Evolutionary conservation across 2,888 invertebrate genomes (phyloP).

Genomic region (Tanaodytes sp.): DNA sequence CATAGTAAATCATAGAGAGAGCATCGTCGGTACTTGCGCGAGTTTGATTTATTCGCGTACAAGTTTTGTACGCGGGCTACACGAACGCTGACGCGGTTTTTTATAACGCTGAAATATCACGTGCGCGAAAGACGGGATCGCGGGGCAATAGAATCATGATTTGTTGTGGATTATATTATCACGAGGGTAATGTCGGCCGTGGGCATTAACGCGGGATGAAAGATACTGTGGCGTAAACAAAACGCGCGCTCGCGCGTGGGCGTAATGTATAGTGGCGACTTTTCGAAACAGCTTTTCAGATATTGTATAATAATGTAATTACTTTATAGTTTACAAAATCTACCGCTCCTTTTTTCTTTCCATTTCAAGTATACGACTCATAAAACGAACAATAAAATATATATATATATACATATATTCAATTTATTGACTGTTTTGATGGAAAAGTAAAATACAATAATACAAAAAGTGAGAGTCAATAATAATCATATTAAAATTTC

Average conservation of each 20-base stretch:
- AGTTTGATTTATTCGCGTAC: slow-evolving; percentile 16
- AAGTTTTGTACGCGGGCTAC: slow-evolving; percentile 9
- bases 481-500: slow-evolving; percentile 6
- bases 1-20: slow-evolving; percentile 16
- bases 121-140: too few relatives aligned
- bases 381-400: slow-evolving; percentile 37
- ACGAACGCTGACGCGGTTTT: too few relatives aligned
- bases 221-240: slow-evolving; percentile 16
- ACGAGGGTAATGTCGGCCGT: slow-evolving; percentile 31
- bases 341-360: slow-evolving; percentile 9
- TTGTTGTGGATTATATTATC: slow-evolving; percentile 48
- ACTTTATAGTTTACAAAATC: slow-evolving; percentile 38
- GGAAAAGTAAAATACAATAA: slow-evolving; percentile 21
- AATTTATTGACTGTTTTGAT: slow-evolving; percentile 20
- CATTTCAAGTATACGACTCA: slow-evolving; percentile 24
- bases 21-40: slow-evolving; percentile 1
- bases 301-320: slow-evolving; percentile 45
- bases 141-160: slow-evolving; percentile 41
- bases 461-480: background rate
- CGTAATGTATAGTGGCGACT: slow-evolving; percentile 59
- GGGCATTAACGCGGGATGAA: slow-evolving; percentile 47
- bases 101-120: too few relatives aligned
- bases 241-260: slow-evolving; percentile 60
- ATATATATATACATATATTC: slow-evolving; percentile 1
- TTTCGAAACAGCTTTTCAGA: slow-evolving; percentile 63